These are phyloP conservation scores for Labeo rohita DNA, from an alignment of 2,113 vertebrate genomes.

Conservation along the genomic window DNA sequence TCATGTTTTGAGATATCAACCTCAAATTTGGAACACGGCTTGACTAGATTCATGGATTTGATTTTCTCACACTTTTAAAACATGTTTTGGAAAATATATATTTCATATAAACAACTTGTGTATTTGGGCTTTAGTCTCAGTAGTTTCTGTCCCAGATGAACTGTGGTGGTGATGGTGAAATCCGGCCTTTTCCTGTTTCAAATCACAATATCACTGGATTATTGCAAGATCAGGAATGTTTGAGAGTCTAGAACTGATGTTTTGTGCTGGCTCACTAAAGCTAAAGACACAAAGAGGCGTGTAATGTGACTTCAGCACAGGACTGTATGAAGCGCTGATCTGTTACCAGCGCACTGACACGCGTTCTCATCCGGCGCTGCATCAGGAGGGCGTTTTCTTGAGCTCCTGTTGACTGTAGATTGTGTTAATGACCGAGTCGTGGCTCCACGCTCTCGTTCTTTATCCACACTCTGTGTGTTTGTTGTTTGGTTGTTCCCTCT, in stretches of 20 bases:
- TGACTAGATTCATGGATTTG: too few relatives aligned
- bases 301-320: too few relatives aligned
- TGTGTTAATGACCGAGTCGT: neutral
- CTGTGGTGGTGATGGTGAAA: too few relatives aligned
- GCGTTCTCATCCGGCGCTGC: neutral
- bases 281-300: too few relatives aligned
- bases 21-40: too few relatives aligned
- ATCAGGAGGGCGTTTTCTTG: neutral
- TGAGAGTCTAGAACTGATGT: neutral
- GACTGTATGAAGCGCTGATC: too few relatives aligned
- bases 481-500: neutral
- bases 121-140: too few relatives aligned
- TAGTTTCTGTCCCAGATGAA: too few relatives aligned
- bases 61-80: too few relatives aligned
- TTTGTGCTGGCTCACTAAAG: neutral
- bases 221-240: neutral
- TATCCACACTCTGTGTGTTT: neutral
- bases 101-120: too few relatives aligned
- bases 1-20: too few relatives aligned
- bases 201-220: neutral
- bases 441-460: neutral
- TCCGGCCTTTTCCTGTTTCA: neutral
- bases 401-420: neutral
- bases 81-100: too few relatives aligned
- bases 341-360: neutral